phyloP scores from a whole-genome alignment of 1,140 invertebrate genomes.

The Panulirus ornatus region DNA sequence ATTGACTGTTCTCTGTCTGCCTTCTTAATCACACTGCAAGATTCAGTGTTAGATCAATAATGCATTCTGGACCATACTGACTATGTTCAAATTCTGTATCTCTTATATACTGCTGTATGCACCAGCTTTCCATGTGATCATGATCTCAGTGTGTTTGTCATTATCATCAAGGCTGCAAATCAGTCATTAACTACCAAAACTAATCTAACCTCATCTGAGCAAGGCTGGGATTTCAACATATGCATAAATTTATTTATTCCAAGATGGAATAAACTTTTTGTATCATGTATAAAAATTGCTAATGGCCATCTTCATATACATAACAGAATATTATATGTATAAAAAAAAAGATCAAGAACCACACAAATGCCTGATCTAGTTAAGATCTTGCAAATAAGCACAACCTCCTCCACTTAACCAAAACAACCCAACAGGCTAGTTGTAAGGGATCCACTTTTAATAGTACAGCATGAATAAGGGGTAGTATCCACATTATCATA shows the following conservation, averaged over 20 bases:
- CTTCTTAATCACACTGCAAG: neutral
- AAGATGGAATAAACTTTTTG: neutral
- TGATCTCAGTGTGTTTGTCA: neutral
- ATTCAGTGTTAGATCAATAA: neutral
- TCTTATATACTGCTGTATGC: neutral
- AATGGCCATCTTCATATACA: neutral
- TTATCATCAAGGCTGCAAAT: neutral
- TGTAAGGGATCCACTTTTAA: neutral
- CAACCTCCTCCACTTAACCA: neutral
- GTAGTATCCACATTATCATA: neutral
- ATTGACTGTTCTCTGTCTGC: neutral
- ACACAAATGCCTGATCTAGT: too few species aligned
- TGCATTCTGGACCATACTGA: constrained; percentile 19
- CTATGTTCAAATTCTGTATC: neutral
- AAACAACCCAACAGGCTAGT: constrained; percentile 15
- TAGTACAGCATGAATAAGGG: neutral
- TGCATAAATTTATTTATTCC: neutral
- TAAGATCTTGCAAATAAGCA: neutral
- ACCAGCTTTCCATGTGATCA: neutral
- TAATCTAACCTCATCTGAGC: constrained; percentile 10
- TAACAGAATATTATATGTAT: too few species aligned
- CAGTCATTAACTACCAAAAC: neutral
- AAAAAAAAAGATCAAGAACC: neutral
- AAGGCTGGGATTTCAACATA: neutral
- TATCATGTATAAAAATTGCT: too few species aligned